Percentiles rank a stretch among this genome's conserved stretches.
Evolutionary conservation across 2,113 vertebrate species (phyloP).

Genomic region (Grammomys surdaster): DNA sequence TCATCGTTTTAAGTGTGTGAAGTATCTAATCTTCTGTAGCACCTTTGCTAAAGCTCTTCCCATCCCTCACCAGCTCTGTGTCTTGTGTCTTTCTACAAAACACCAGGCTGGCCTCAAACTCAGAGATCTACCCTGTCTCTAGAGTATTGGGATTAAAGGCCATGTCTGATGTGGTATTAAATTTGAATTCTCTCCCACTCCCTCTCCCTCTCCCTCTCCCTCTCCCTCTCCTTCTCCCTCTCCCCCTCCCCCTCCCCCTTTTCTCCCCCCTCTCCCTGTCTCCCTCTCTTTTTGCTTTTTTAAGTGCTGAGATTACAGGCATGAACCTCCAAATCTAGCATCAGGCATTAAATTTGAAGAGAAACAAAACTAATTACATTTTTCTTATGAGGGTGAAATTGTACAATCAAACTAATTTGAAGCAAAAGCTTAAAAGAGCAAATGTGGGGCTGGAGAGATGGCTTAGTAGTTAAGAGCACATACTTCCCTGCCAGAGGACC

Average conservation of each 20-base stretch:
- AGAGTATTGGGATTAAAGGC: not conserved
- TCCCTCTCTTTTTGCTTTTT: not conserved
- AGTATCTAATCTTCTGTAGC: not conserved
- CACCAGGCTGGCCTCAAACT: not conserved
- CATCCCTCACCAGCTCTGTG: not conserved
- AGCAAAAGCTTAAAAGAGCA: conserved; percentile 47
- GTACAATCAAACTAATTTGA: conserved; percentile 51
- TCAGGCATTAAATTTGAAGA: conserved; percentile 27
- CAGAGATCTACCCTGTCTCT: not conserved
- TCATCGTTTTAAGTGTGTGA: conserved; percentile 10
- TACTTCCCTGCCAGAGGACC: not conserved
- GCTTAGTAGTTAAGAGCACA: not conserved
- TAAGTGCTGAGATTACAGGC: not conserved
- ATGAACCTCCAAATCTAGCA: not conserved
- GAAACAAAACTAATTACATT: conserved; percentile 37
- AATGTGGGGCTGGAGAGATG: not conserved
- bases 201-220: too few species aligned
- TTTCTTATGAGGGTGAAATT: conserved; percentile 47
- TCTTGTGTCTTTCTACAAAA: not conserved
- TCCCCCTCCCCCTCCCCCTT: too few species aligned
- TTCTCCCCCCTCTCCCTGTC: too few species aligned
- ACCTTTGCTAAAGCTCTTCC: conserved; percentile 34
- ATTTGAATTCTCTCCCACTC: not conserved
- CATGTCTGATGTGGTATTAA: not conserved
- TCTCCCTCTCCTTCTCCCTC: too few species aligned